Evolutionary conservation across 2,888 invertebrate genomes (phyloP), one percentile per base, ranked within the genome.

Genomic region (Sinotaia quadrata): DNA sequence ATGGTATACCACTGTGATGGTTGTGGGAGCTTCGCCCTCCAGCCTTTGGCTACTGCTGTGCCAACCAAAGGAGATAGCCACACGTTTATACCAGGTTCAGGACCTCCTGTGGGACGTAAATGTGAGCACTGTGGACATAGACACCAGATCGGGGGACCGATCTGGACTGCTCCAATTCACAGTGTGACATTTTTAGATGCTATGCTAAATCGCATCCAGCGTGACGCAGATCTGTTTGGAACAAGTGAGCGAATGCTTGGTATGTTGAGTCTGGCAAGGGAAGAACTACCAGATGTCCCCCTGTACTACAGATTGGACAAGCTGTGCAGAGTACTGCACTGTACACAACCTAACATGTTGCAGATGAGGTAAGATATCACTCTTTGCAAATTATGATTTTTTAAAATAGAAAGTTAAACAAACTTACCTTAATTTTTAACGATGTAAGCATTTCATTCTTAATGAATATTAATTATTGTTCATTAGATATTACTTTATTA

Each of bases 161-260:
- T 99, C 77, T 99, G 98, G 97, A 91, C 93, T 0, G 95, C 92
- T 0, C 93, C 94, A 0, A 91, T 99, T 49, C 97, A 98, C 88
- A 92, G 94, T 78, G 89, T 90, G 56, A 87, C 89, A 0, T 99
- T 99, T 89, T 93, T 98, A 0, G 83, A 90, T 0, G 89, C 91
- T 52, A 90, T 97, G 8, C 85, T 95, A 10, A 75, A 81, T 2
- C 71, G 86, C n/a, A 81, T 84, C 15, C 71, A 78, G 47, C 41
- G 61, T n/a, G 67, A 79, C 4, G 56, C 71, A 85, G 89, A 60
- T 84, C 90, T 78, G 89, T 93, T 90, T 68, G 91, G 91, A 15
- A 98, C 98, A 0, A 89, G 90, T 56, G 92, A 92, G 80, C 90
- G 98, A 34, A 85, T 88, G 58, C 74, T 78, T 21, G 88, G 88